Evolutionary conservation across 1,140 invertebrate species (phyloP).

Genomic region (Lordiphosa stackelbergi): DNA sequence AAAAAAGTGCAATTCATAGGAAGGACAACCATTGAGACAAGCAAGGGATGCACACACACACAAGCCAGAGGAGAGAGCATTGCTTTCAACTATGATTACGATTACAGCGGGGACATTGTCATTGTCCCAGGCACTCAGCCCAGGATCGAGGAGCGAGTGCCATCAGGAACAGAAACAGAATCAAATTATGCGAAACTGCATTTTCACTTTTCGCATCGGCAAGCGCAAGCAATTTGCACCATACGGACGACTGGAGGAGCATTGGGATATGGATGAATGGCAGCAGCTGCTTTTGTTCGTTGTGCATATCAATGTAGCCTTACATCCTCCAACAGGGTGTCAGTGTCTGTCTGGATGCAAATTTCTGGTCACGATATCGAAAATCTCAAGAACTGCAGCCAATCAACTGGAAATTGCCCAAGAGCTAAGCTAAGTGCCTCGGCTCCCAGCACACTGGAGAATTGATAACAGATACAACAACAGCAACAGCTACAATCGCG

Average conservation of each 20-base stretch:
- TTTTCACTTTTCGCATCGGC: constrained; percentile 51
- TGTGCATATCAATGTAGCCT: constrained; percentile 19
- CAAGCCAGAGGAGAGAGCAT: constrained; percentile 20
- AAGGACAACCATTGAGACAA: constrained; percentile 61
- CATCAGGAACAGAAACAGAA: constrained; percentile 42
- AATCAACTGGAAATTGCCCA: constrained; percentile 73
- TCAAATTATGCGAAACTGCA: constrained; percentile 70
- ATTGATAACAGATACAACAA: constrained; percentile 41
- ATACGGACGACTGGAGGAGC: constrained; percentile 41
- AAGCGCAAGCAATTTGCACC: constrained; percentile 44
- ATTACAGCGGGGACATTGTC: constrained; percentile 50
- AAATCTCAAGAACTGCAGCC: constrained; percentile 72
- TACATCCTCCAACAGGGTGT: constrained; percentile 5
- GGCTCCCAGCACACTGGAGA: constrained; percentile 23
- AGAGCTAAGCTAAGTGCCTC: constrained; percentile 54
- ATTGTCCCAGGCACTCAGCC: constrained; percentile 31
- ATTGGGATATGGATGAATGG: constrained; percentile 24
- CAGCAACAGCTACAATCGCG: constrained; percentile 26
- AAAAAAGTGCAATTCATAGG: constrained; percentile 74
- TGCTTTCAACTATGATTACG: constrained; percentile 62
- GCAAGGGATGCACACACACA: constrained; percentile 23
- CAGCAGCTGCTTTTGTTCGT: constrained; percentile 43
- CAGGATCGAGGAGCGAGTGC: constrained; percentile 11
- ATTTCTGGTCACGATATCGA: constrained; percentile 64
- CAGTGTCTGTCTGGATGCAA: constrained; percentile 48